phyloP scores from a whole-genome alignment of 2,113 vertebrate species.

The Lucifuga dentata region DNA sequence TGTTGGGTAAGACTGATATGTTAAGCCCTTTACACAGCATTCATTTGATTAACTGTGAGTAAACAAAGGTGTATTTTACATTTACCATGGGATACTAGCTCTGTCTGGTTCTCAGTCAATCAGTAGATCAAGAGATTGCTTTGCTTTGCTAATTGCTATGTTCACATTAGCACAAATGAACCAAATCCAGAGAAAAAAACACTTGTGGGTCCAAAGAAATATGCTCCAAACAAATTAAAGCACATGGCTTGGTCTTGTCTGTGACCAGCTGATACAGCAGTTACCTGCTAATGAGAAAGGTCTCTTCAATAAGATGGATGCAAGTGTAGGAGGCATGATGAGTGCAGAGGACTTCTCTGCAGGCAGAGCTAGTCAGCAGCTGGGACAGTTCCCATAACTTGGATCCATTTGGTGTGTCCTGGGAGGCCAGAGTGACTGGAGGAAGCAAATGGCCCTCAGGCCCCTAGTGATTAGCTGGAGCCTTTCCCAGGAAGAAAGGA shows the following conservation, averaged over 20 bases:
- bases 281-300: constrained; percentile 27
- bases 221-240: neutral
- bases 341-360: constrained; percentile 21
- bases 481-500: constrained; percentile 39
- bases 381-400: constrained; percentile 52
- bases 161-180: no score
- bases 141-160: no score
- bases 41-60: no score
- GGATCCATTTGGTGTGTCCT: constrained; percentile 59
- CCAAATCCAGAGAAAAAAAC: no score
- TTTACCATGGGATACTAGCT: no score
- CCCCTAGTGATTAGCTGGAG: constrained; percentile 50
- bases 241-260: neutral
- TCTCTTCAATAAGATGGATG: constrained; percentile 26
- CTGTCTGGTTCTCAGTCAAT: no score
- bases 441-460: constrained; percentile 61
- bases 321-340: constrained; percentile 15
- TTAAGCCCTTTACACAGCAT: no score
- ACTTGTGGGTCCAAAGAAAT: neutral
- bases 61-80: no score
- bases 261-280: constrained; percentile 1
- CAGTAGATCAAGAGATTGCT: no score
- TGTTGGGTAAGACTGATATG: no score
- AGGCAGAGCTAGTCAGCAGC: constrained; percentile 34
- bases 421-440: constrained; percentile 53